Conservation (phyloP, 2,797 vertebrate genomes). For the Hippopotamyrus pictus region DNA sequence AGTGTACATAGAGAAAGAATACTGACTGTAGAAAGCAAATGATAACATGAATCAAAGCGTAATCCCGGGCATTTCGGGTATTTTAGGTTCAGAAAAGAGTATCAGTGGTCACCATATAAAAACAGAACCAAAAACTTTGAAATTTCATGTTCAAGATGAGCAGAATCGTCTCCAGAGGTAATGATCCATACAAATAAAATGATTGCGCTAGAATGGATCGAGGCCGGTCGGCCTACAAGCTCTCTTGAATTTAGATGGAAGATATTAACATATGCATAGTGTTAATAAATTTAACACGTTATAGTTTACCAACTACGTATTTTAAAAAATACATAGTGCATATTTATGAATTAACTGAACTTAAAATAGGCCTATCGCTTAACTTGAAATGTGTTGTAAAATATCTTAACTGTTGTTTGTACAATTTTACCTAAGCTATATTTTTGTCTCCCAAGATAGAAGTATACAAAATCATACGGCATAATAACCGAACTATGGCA, state of each 20-base stretch:
- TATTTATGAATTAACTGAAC: background rate
- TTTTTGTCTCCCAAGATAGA: background rate
- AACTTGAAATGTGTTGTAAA: background rate
- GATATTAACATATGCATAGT: background rate
- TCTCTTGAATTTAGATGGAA: background rate
- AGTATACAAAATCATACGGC: background rate
- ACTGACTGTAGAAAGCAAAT: background rate
- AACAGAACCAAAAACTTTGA: background rate
- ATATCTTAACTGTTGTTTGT: background rate
- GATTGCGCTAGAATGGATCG: background rate
- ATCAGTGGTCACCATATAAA: background rate
- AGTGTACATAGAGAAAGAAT: background rate
- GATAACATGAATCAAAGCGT: background rate
- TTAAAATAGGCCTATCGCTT: background rate
- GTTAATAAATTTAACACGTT: background rate
- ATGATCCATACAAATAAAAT: background rate
- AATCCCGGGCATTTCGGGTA: background rate
- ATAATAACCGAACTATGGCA: background rate
- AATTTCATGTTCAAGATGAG: background rate
- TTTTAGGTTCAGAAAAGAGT: background rate
- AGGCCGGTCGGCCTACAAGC: background rate
- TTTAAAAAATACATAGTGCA: background rate
- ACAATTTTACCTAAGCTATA: background rate
- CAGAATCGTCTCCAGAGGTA: background rate
- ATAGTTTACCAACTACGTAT: background rate